A percentile compares a stretch with the other conserved stretches of the same genome.
Evolutionary conservation across 2,113 vertebrate genomes (phyloP).

Genomic region (Pagrus major): DNA sequence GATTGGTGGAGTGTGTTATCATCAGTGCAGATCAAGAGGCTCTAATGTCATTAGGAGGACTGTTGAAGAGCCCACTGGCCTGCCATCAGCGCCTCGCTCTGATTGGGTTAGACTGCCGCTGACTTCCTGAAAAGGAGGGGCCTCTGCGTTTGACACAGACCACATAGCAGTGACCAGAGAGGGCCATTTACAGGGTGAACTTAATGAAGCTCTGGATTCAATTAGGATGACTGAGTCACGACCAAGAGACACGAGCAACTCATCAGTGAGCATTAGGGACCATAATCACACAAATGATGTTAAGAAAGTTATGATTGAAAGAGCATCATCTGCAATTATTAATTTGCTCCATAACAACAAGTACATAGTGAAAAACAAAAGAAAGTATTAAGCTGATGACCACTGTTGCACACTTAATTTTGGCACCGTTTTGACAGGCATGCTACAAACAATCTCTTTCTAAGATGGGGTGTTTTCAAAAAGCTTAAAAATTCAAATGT

Average conservation of each 20-base stretch:
- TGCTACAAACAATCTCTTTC: neutral
- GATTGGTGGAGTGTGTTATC: conserved; percentile 65
- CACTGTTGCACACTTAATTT: neutral
- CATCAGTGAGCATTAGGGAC: conserved; percentile 28
- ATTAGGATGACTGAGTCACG: conserved; percentile 50
- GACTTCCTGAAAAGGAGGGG: conserved; percentile 59
- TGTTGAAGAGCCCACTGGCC: conserved; percentile 65
- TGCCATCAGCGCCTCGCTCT: conserved; percentile 55
- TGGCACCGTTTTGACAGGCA: neutral
- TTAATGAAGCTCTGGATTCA: conserved; percentile 64
- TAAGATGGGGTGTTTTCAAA: conserved; percentile 9
- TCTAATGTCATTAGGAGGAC: conserved; percentile 75
- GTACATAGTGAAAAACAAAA: neutral
- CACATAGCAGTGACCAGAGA: neutral
- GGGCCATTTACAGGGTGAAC: conserved; percentile 51
- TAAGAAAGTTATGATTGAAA: conserved; percentile 1
- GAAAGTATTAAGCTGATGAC: too few species aligned
- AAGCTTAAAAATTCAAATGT: conserved; percentile 10
- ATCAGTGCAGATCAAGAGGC: conserved; percentile 68
- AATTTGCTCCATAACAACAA: conserved; percentile 2
- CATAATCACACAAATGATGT: conserved; percentile 23
- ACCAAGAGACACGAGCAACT: conserved; percentile 42
- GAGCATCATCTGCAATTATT: neutral
- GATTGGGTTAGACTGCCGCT: conserved; percentile 67
- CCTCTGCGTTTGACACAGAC: conserved; percentile 17